Conservation (phyloP, 1,140 invertebrate species). For the Drosophila kohkoa region DNA sequence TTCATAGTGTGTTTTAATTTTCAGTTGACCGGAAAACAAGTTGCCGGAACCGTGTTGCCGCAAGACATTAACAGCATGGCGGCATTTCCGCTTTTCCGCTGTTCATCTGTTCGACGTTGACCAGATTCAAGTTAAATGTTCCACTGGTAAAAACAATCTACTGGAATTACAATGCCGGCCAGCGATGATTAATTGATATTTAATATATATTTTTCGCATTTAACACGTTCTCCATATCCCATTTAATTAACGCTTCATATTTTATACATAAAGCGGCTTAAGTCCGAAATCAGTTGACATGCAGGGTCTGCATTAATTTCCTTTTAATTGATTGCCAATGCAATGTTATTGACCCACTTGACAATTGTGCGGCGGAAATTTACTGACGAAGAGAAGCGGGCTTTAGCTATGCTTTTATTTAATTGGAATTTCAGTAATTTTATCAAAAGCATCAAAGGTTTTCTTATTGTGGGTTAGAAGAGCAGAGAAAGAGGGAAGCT, state of each 20-base stretch:
- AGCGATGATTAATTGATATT: slow-evolving; percentile 33
- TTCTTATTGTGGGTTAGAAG: too few relatives aligned
- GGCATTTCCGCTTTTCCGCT: slow-evolving; percentile 3
- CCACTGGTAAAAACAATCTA: slow-evolving; percentile 54
- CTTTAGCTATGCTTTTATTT: too few relatives aligned
- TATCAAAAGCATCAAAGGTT: too few relatives aligned
- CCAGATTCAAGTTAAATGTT: slow-evolving; percentile 57
- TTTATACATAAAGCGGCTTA: slow-evolving; percentile 63
- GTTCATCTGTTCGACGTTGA: slow-evolving; percentile 48
- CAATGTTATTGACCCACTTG: slow-evolving; percentile 1
- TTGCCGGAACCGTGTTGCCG: background rate
- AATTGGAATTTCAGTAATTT: too few relatives aligned
- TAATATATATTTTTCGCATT: slow-evolving; percentile 64
- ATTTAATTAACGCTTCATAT: slow-evolving; percentile 55
- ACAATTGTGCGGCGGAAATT: background rate
- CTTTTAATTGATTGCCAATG: slow-evolving; percentile 19
- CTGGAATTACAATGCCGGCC: slow-evolving; percentile 29
- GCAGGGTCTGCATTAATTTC: slow-evolving; percentile 39
- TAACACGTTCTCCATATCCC: slow-evolving; percentile 53
- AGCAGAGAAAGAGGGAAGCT: too few relatives aligned
- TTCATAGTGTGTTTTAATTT: background rate
- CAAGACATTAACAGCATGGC: slow-evolving; percentile 17
- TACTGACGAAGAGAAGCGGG: background rate
- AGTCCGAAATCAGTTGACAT: slow-evolving; percentile 57
- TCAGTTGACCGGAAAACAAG: background rate